Evolutionary conservation across 2,797 vertebrate species (phyloP), one percentile per base, ranked within the genome.

Genomic region (Sebastes glaucus): DNA sequence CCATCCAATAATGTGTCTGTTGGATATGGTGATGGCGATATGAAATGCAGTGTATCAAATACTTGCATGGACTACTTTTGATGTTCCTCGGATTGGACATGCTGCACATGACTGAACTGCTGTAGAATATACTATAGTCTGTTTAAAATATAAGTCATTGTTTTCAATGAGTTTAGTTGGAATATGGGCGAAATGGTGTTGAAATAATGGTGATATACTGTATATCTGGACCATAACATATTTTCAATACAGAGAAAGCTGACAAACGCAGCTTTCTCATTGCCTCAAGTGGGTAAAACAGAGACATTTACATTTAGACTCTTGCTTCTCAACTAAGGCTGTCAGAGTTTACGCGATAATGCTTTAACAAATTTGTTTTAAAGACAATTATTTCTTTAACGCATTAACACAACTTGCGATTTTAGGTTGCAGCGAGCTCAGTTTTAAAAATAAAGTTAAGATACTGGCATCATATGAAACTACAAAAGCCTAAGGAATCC

Each of bases 31-130:
- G 49, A 79, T 27, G 38, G 46, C 20, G 35, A 61, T 65, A 63
- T 53, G 46, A 76, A 83, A 74, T 35, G 38, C 42, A 62, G n/a
- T 38, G 66, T 78, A 75, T 78, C 22, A 74, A 76, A 61, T 60
- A 70, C 42, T 70, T 71, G 13, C 66, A 63, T 71, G 14, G 52
- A 72, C 23, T 4, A 32, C 62, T 81, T 30, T 83, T 64, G 33
- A 87, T 67, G 63, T 87, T 77, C 16, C 18, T 60, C 23, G 30
- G 56, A 80, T 83, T 88, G 9, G 59, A 71, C 77, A 71, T 59
- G 75, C 65, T 33, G 68, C 56, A 80, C 28, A 87, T 49, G 18
- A 20, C 18, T 49, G 46, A 49, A 20, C 46, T 49, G 46, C 18
- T 49, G 46, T 49, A 49, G 46, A 20, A 49, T 20, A 46, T 42